Evolutionary conservation across 1,140 invertebrate genomes (phyloP).

Genomic region (Pseudoatta argentina): DNA sequence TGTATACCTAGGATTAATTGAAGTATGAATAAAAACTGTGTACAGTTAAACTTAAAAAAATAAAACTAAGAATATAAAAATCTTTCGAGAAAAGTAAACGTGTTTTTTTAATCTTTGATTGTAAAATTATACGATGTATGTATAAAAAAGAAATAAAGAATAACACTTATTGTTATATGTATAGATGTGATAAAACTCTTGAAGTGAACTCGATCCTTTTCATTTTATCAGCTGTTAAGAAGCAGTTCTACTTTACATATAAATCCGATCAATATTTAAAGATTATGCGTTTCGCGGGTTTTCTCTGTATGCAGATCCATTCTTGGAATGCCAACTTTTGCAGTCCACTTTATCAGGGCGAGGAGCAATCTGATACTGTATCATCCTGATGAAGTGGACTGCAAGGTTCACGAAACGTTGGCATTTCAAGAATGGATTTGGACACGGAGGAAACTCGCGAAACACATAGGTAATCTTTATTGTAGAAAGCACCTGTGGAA

Average conservation of each 20-base stretch:
- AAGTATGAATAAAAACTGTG: not conserved
- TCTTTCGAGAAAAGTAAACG: not conserved
- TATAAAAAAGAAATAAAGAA: not conserved
- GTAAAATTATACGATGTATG: not conserved
- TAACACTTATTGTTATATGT: not conserved
- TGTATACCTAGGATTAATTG: too few species aligned
- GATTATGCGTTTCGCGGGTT: too few species aligned
- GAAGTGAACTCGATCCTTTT: not conserved
- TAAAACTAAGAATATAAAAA: slow-evolving; percentile 29
- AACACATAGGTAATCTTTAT: too few species aligned
- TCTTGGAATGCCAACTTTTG: too few species aligned
- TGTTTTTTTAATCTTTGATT: not conserved
- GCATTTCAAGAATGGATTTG: too few species aligned
- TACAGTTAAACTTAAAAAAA: slow-evolving; percentile 2
- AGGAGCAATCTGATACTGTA: too few species aligned
- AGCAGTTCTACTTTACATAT: not conserved
- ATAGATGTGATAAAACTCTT: not conserved
- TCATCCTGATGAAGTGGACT: too few species aligned
- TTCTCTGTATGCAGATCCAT: too few species aligned
- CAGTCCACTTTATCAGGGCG: too few species aligned
- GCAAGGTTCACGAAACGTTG: too few species aligned
- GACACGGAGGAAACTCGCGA: too few species aligned
- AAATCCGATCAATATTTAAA: not conserved
- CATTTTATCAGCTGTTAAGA: not conserved
- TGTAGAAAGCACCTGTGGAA: too few species aligned